Conservation (phyloP, 2,888 invertebrate species). For the Keiferia lycopersicella region DNA sequence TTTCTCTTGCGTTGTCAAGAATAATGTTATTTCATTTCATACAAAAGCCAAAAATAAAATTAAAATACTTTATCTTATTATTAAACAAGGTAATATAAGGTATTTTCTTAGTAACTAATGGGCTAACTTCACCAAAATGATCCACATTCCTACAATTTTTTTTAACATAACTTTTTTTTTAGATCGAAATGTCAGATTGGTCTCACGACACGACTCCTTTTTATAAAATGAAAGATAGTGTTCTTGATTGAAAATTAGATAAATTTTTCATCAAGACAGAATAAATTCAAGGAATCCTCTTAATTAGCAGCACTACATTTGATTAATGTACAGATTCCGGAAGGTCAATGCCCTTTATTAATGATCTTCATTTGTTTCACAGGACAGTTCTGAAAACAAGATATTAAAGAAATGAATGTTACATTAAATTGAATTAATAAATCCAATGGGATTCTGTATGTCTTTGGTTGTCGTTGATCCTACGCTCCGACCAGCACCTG, state of each 20-base stretch:
- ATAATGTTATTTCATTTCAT: too few species aligned
- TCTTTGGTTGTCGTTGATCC: too few species aligned
- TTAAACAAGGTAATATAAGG: too few species aligned
- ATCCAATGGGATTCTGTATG: background rate
- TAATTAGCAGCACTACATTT: background rate
- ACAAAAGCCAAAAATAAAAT: too few species aligned
- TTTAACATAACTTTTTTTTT: too few species aligned
- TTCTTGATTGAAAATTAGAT: background rate
- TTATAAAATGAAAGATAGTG: background rate
- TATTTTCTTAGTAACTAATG: too few species aligned
- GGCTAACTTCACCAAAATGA: too few species aligned
- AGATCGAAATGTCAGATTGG: background rate
- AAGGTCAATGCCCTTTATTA: slow-evolving; percentile 15
- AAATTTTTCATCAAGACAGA: background rate
- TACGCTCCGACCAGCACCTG: too few species aligned
- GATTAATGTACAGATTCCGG: background rate
- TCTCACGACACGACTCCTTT: background rate
- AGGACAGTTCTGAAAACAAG: slow-evolving; percentile 20
- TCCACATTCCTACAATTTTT: too few species aligned
- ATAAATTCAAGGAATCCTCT: background rate
- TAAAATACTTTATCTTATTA: too few species aligned
- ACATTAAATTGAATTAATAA: background rate
- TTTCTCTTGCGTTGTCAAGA: too few species aligned
- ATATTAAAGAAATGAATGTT: slow-evolving; percentile 12
- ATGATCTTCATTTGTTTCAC: slow-evolving; percentile 9